A percentile compares a stretch with the other conserved stretches of the same genome.
phyloP scores from a whole-genome alignment of 2,113 vertebrate species.

The Engystomops pustulosus region DNA sequence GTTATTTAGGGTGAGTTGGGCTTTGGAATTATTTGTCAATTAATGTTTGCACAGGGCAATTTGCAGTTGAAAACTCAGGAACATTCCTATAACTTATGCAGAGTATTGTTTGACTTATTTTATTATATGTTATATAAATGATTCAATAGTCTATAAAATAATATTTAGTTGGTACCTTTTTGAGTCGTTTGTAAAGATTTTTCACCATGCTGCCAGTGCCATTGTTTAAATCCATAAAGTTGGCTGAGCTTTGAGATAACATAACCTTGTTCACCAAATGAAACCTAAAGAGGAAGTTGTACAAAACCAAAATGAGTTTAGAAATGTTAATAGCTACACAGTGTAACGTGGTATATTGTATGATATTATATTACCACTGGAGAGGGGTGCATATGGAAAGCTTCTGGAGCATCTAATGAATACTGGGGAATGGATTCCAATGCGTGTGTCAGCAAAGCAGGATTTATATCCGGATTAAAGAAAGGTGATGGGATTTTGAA shows the following conservation, averaged over 20 bases:
- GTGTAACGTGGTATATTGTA: not conserved
- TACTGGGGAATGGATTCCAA: constrained; percentile 49
- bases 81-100: no score
- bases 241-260: constrained; percentile 23
- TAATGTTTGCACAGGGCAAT: no score
- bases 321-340: not conserved
- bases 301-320: not conserved
- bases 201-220: not conserved
- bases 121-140: no score
- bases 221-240: not conserved
- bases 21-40: no score
- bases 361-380: constrained; percentile 47
- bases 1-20: no score
- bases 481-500: constrained; percentile 54
- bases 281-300: constrained; percentile 19
- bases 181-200: not conserved
- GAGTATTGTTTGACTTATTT: no score
- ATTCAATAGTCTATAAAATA: no score
- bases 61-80: no score
- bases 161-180: constrained; percentile 29
- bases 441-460: constrained; percentile 21
- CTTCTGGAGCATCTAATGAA: constrained; percentile 54
- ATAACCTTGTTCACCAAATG: constrained; percentile 38
- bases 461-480: constrained; percentile 33
- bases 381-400: constrained; percentile 48